Evolutionary conservation across 2,113 vertebrate genomes (phyloP).

Genomic region (Pitta sordida): DNA sequence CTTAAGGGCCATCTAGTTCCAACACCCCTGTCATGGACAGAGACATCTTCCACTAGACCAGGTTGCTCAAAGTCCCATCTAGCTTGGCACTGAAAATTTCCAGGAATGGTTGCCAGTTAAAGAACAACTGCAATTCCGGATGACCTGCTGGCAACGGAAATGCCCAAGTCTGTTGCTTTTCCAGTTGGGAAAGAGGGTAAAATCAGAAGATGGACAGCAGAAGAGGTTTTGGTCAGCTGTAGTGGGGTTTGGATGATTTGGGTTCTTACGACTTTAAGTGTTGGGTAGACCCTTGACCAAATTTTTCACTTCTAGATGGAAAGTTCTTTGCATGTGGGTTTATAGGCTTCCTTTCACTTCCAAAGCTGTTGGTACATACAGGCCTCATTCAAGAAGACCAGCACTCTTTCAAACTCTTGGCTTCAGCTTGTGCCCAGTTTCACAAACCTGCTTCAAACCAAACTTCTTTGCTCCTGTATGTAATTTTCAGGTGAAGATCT

Average conservation of each 20-base stretch:
- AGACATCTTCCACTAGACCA: background rate
- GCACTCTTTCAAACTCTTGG: background rate
- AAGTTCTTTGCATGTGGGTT: background rate
- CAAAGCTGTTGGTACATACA: background rate
- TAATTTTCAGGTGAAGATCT: background rate
- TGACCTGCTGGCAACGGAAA: background rate
- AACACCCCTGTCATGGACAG: background rate
- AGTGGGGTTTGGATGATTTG: background rate
- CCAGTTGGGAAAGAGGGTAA: background rate
- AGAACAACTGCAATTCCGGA: background rate
- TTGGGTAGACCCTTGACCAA: background rate
- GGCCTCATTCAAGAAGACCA: background rate
- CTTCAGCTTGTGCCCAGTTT: background rate
- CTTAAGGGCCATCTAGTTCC: background rate
- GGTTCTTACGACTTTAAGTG: background rate
- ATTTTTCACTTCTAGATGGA: background rate
- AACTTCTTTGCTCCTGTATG: background rate
- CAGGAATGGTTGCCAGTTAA: background rate
- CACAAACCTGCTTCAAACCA: background rate
- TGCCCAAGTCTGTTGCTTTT: background rate
- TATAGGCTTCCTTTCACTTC: background rate
- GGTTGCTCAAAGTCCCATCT: background rate
- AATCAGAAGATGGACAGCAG: background rate
- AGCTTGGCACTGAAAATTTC: background rate
- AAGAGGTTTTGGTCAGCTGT: background rate